Evolutionary conservation across 2,888 invertebrate genomes (phyloP).

Genomic region (Amiota minor): DNA sequence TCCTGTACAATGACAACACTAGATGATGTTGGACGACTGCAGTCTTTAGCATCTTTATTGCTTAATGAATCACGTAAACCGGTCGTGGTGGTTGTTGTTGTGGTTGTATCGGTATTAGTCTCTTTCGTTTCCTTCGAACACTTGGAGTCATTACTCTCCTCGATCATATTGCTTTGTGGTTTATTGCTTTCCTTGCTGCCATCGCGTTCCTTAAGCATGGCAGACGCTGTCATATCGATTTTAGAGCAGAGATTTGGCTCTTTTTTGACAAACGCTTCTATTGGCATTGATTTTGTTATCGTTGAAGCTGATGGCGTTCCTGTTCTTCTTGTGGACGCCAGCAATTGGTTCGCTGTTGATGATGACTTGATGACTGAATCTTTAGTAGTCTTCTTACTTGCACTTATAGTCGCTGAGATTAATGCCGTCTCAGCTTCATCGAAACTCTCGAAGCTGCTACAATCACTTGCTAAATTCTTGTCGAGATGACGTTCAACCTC

Average conservation of each 20-base stretch:
- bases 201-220: slow-evolving; percentile 35
- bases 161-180: slow-evolving; percentile 59
- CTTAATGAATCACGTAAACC: slow-evolving; percentile 66
- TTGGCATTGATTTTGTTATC: slow-evolving; percentile 31
- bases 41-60: slow-evolving; percentile 68
- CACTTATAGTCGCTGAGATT: slow-evolving; percentile 42
- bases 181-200: slow-evolving; percentile 41
- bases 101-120: slow-evolving; percentile 68
- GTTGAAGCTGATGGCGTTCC: slow-evolving; percentile 13
- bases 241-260: slow-evolving; percentile 17
- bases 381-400: slow-evolving; percentile 39
- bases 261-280: slow-evolving; percentile 45
- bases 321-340: slow-evolving; percentile 27
- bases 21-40: slow-evolving; percentile 74
- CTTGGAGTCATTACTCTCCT: slow-evolving; percentile 69
- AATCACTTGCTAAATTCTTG: slow-evolving; percentile 69
- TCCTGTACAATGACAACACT: slow-evolving; percentile 87
- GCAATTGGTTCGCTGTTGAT: slow-evolving; percentile 18
- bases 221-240: not conserved
- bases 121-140: slow-evolving; percentile 70
- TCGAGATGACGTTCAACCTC: slow-evolving; percentile 77
- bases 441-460: slow-evolving; percentile 71
- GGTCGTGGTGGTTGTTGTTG: slow-evolving; percentile 58
- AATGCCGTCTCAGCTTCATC: slow-evolving; percentile 72
- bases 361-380: slow-evolving; percentile 36